Evolutionary conservation across 2,113 vertebrate species (phyloP).

Genomic region (Aleadryas rufinucha): DNA sequence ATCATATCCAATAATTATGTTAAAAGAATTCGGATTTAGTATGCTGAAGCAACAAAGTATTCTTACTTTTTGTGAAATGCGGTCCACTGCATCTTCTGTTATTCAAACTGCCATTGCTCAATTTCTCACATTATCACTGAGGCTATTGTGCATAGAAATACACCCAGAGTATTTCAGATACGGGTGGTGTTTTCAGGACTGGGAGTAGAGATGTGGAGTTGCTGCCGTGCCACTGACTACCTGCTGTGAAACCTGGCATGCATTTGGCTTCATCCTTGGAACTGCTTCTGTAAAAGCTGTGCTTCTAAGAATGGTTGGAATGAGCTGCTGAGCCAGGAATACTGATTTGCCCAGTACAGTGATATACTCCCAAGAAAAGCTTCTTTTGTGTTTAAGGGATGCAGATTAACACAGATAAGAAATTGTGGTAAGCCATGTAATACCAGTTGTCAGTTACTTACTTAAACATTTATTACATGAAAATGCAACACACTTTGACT

Average conservation of each 20-base stretch:
- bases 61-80: neutral
- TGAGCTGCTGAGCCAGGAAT: neutral
- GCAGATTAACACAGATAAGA: neutral
- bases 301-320: neutral
- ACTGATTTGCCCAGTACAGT: neutral
- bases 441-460: neutral
- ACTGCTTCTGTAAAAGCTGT: neutral
- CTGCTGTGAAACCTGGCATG: constrained; percentile 18
- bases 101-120: neutral
- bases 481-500: neutral
- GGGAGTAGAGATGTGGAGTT: neutral
- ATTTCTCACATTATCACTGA: neutral
- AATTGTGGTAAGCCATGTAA: neutral
- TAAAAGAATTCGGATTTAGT: neutral
- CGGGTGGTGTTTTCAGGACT: neutral
- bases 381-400: neutral
- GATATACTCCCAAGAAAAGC: neutral
- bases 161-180: neutral
- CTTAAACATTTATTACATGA: neutral
- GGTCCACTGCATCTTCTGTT: neutral
- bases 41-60: neutral
- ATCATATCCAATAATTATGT: neutral
- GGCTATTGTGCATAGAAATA: neutral
- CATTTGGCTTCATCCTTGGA: neutral
- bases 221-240: neutral